phyloP scores from a whole-genome alignment of 2,797 vertebrate species.

The Paramormyrops hopkinsi region DNA sequence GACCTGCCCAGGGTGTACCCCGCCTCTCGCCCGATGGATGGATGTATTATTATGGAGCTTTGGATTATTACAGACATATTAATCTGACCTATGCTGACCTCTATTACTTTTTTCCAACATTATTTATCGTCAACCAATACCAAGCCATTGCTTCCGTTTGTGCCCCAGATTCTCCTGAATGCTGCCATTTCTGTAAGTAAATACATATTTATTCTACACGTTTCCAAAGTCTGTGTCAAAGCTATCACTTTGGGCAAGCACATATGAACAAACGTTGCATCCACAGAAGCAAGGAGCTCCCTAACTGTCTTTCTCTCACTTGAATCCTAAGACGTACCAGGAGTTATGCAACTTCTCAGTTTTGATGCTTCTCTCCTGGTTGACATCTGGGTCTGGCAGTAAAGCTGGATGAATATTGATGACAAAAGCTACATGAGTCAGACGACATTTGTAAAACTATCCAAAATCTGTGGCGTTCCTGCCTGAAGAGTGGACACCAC shows the following conservation, averaged over 20 bases:
- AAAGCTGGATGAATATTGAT: slow-evolving; percentile 50
- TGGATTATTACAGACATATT: neutral
- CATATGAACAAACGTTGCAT: neutral
- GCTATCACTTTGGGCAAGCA: neutral
- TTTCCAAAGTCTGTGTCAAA: neutral
- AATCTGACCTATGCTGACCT: neutral
- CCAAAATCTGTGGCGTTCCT: neutral
- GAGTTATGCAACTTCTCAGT: slow-evolving; percentile 8
- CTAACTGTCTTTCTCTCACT: neutral
- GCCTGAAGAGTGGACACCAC: neutral
- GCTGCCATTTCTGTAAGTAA: neutral
- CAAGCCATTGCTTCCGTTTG: neutral
- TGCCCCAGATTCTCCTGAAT: neutral
- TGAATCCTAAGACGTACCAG: neutral
- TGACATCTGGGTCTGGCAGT: slow-evolving; percentile 44
- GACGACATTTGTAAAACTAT: neutral
- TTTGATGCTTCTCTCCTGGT: slow-evolving; percentile 24
- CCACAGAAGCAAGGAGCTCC: neutral
- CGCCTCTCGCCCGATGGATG: too few species aligned
- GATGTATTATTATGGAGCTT: neutral
- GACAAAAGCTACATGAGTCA: slow-evolving; percentile 32
- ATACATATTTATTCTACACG: neutral
- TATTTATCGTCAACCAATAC: neutral
- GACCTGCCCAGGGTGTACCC: too few species aligned
- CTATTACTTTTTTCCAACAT: neutral